Evolutionary conservation across 2,113 vertebrate species (phyloP), one percentile per base, ranked within the genome.

Genomic region (Phoxinus phoxinus): DNA sequence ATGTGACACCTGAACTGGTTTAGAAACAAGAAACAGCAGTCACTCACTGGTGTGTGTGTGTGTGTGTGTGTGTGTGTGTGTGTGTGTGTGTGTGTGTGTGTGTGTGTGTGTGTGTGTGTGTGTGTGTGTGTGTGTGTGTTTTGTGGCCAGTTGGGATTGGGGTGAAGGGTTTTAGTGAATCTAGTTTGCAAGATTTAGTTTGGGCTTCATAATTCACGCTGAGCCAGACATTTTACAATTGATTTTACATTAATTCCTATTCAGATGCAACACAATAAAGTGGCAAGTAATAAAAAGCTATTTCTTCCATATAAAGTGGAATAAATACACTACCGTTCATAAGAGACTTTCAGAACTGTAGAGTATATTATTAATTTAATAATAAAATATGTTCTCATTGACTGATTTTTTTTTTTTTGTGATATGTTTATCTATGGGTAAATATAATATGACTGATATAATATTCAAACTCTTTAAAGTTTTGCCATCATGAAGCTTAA

Each of bases 1-100:
- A 84, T 61, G 69, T 75, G 83, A 75, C 72, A 73, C 53, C 46
- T 53, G 27, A 81, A 85, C 41, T 67, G 44, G 44, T 85, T 69
- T 81, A 41, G 72, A 74, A 74, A 74, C 23, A 48, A n/a, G 81
- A 78, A 86, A 81, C 51, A 61, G 79, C 48, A 37, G 37, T 63
- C 56, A 61, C 10, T 73, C 23, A 11, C 56, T 27, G 58, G 25
- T 6, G 56, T 46, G 78, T 41, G 41, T 41, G 41, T 41, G 41
- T 41, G 41, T 41, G 41, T 41, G 41, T 41, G 8, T 41, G 41
- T 9, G 41, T 41, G 37, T 7, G 35, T 37, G 35, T 37, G 35
- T 37, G 35, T 37, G 35, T 37, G 35, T 37, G 35, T 37, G 35
- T 37, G 35, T 37, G 35, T 37, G 35, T 37, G 35, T 37, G 35